phyloP scores from a whole-genome alignment of 2,888 invertebrate genomes.

The Polyploca ridens region DNA sequence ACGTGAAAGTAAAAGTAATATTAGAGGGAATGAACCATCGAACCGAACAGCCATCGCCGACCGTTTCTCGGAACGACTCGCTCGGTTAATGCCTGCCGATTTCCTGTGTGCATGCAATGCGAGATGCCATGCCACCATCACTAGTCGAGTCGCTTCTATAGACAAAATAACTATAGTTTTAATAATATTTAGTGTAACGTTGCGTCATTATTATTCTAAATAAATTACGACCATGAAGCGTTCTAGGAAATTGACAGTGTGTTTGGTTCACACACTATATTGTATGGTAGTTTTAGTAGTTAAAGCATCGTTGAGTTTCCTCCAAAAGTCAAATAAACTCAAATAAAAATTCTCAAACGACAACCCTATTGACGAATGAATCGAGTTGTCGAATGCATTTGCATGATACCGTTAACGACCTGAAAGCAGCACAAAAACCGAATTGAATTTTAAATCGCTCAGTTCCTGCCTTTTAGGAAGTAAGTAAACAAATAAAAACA shows the following conservation, averaged over 20 bases:
- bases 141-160: neutral
- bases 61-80: conserved; percentile 3
- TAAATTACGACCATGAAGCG: neutral
- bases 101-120: neutral
- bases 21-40: conserved; percentile 2
- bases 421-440: conserved; percentile 38
- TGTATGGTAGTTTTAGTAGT: neutral
- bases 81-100: conserved; percentile 4
- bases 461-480: conserved; percentile 11
- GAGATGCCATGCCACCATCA: neutral
- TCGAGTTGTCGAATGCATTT: conserved; percentile 36
- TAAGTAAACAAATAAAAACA: conserved; percentile 11
- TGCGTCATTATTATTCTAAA: neutral
- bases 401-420: conserved; percentile 46
- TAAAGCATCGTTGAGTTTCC: neutral
- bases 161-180: neutral
- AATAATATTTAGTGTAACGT: neutral
- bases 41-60: neutral
- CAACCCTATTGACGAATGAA: conserved; percentile 6
- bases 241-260: neutral
- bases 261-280: neutral
- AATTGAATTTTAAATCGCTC: conserved; percentile 15
- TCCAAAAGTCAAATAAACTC: too few relatives aligned
- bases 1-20: conserved; percentile 8
- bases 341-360: neutral